A percentile compares a stretch with the other conserved stretches of the same genome.
These are phyloP conservation scores for Volucella inanis DNA, from an alignment of 2,888 invertebrate genomes.

Conservation along the genomic window DNA sequence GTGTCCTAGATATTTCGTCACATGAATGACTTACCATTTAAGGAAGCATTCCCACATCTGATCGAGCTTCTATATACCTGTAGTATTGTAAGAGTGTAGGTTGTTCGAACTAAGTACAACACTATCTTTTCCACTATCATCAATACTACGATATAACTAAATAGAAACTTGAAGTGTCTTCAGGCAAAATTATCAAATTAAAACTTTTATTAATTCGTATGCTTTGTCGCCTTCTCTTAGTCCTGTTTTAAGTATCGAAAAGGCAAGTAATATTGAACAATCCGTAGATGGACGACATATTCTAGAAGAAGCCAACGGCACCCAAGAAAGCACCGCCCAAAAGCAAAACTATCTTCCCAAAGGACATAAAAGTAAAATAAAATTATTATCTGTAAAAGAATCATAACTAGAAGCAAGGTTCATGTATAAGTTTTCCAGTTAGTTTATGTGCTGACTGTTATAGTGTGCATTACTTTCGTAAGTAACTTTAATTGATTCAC, in stretches of 20 bases:
- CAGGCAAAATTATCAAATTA: constrained; percentile 62
- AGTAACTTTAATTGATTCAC: constrained; percentile 25
- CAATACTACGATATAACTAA: neutral
- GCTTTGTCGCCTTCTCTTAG: constrained; percentile 55
- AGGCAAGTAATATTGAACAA: constrained; percentile 45
- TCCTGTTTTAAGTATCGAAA: constrained; percentile 29
- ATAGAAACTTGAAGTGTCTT: neutral
- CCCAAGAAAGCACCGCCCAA: neutral
- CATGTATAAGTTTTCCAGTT: neutral
- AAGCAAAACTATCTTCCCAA: constrained; percentile 6
- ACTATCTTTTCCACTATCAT: too few species aligned
- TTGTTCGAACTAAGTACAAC: neutral
- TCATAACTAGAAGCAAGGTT: constrained; percentile 16
- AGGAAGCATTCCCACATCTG: constrained; percentile 29
- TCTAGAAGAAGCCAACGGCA: neutral
- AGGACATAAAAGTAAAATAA: constrained; percentile 47
- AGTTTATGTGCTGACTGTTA: constrained; percentile 36
- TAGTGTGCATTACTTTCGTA: constrained; percentile 20
- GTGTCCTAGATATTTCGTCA: constrained; percentile 21
- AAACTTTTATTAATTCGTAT: constrained; percentile 66
- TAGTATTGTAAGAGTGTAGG: constrained; percentile 3
- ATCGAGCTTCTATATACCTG: constrained; percentile 14
- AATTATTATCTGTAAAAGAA: constrained; percentile 51
- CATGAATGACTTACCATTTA: constrained; percentile 3
- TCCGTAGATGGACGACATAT: constrained; percentile 45